Evolutionary conservation across 2,113 vertebrate genomes (phyloP).

Genomic region (Oophaga pumilio): DNA sequence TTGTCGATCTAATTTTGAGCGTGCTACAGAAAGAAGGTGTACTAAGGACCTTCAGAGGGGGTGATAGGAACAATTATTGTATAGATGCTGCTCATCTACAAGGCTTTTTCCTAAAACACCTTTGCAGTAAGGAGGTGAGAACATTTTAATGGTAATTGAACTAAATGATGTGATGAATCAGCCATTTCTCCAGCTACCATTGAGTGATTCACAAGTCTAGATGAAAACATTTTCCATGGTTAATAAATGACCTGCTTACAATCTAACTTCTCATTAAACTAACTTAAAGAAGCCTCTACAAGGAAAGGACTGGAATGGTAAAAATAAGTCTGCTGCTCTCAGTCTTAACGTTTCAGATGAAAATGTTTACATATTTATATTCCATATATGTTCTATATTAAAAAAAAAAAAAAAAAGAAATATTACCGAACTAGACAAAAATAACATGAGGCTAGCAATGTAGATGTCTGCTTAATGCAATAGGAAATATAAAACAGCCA

Average conservation of each 20-base stretch:
- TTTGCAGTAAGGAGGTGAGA: constrained; percentile 10
- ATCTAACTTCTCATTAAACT: neutral
- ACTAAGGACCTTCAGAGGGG: neutral
- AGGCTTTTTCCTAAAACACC: neutral
- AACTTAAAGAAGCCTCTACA: neutral
- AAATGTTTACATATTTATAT: neutral
- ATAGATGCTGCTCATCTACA: neutral
- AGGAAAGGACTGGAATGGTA: neutral
- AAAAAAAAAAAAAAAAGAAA: too few relatives aligned
- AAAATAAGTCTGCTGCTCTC: neutral
- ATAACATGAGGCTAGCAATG: too few relatives aligned
- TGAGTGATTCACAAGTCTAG: constrained; percentile 3
- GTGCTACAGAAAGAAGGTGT: neutral
- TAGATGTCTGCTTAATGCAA: too few relatives aligned
- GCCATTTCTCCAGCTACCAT: neutral
- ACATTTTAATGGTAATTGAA: constrained; percentile 17
- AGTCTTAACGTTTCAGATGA: neutral
- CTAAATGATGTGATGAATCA: constrained; percentile 26
- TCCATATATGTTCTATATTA: neutral
- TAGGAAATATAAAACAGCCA: too few relatives aligned
- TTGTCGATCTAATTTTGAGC: too few relatives aligned
- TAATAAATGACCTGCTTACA: neutral
- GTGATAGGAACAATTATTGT: neutral
- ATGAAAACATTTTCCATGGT: neutral
- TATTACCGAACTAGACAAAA: too few relatives aligned